Conservation (phyloP, 2,888 invertebrate species). For the Drosophila quinaria region DNA sequence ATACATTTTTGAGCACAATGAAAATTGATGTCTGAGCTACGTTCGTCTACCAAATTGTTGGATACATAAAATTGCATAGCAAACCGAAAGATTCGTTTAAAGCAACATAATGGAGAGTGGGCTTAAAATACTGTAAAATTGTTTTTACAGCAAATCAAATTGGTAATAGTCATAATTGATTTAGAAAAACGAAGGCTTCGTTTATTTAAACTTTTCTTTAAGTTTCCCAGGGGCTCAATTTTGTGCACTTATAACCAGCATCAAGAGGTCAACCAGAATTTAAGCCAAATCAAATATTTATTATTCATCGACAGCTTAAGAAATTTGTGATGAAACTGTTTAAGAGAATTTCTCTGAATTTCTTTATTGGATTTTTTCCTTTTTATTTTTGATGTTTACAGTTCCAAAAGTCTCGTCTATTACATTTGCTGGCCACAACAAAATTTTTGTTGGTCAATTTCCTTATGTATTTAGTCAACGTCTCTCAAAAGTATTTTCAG, state of each 20-base stretch:
- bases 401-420: background rate
- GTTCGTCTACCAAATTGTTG: constrained; percentile 8
- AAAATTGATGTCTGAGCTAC: constrained; percentile 37
- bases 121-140: background rate
- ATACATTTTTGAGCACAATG: constrained; percentile 56
- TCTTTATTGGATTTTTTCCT: background rate
- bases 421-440: background rate
- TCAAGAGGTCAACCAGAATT: background rate
- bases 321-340: background rate
- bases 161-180: no score
- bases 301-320: background rate
- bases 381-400: background rate
- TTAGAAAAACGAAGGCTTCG: no score
- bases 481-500: constrained; percentile 26
- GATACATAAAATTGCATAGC: constrained; percentile 2
- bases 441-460: constrained; percentile 5
- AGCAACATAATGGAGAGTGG: background rate
- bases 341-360: background rate
- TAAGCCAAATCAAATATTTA: background rate
- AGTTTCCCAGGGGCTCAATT: background rate
- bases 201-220: background rate
- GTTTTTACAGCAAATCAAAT: background rate
- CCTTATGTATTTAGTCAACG: background rate
- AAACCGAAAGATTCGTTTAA: background rate
- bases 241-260: background rate